Conservation (phyloP, 2,113 vertebrate genomes). For the cattle (Bos taurus) region ARS-UCD2.0 NC_037337.1:10121001-10121500, state of each 20-base stretch:
- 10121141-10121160: constrained; percentile 96
- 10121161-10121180: constrained; percentile 93
- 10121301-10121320: background rate
- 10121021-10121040: constrained; percentile 94
- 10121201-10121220: constrained; percentile 87
- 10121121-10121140: constrained; percentile 94
- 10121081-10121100: constrained; percentile 90
- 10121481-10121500: background rate
- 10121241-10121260: background rate
- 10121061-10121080: constrained; percentile 94
- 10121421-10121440: background rate
- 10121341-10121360: background rate
- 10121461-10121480: background rate
- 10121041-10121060: constrained; percentile 96
- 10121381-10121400: background rate
- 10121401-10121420: background rate
- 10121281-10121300: background rate
- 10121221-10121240: background rate
- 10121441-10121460: background rate
- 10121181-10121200: constrained; percentile 93
- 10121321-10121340: background rate
- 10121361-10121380: background rate
- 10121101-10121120: constrained; percentile 95
- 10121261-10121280: background rate
- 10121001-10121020: constrained; percentile 94